Base-by-base conservation (phyloP, 2,888 invertebrate genomes). In the Nomada ferruginata region DNA sequence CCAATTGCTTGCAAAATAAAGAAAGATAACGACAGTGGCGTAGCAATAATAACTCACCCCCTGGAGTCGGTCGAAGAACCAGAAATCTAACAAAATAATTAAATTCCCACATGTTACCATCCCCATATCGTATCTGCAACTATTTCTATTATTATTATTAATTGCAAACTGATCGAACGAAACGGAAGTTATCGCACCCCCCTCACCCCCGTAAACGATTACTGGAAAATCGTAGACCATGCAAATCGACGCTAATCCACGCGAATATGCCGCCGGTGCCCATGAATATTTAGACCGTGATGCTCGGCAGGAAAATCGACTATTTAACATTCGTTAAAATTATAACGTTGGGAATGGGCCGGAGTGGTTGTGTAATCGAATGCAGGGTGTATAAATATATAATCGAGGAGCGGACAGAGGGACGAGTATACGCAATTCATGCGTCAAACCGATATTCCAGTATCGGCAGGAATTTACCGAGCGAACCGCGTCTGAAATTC, bases 321-420 rank as follows among this genome's bases (percentile, higher is more conserved):
- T 84, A 84, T 87, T 87, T 82, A 87, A 82, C 87, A 84, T 87
- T 81, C 73, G 83, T 82, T 87, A 80, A 85, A 87, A 87, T 87
- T 87, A 87, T 87, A 85, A 82, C 83, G 82, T 83, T 79, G 83
- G 60, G 7, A 70, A 65, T 64, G 70, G 72, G 68, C 82, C 55
- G 84, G 86, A 82, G 80, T 82, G 78, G 72, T 74, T 82, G 82
- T 83, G 77, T 86, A 86, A 87, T 85, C 86, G 83, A 83, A 79
- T 87, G 76, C 63, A 64, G 29, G 57, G 68, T 76, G 82, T 76
- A 83, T 86, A 85, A 86, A 86, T 87, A 87, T 85, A 79, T 85
- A 83, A 83, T 85, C 80, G 72, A 26, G 66, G 59, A 18, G 7
- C 20, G 11, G 50, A 42, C 59, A 36, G 47, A 15, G 20, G 26